phyloP scores from a whole-genome alignment of 2,888 invertebrate species.

The Drosophila mercatorum region DNA sequence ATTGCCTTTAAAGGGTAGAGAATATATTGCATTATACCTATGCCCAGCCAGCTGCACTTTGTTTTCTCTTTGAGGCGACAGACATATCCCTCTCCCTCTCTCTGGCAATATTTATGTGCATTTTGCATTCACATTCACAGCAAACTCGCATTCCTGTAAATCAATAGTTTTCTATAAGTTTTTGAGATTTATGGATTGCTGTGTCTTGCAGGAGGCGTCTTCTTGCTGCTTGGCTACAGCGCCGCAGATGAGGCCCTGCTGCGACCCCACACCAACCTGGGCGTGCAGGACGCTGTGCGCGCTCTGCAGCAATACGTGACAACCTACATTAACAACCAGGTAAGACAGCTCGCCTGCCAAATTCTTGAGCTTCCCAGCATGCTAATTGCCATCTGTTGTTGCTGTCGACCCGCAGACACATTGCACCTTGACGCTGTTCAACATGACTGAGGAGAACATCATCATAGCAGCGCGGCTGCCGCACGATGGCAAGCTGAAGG shows the following conservation, averaged over 20 bases:
- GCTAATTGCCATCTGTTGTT: conserved; percentile 50
- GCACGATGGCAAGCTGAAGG: conserved; percentile 87
- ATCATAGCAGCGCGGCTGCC: conserved; percentile 92
- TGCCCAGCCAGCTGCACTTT: conserved; percentile 40
- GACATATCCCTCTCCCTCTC: background rate
- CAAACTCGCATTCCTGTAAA: conserved; percentile 30
- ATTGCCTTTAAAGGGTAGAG: conserved; percentile 28
- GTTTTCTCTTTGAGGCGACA: conserved; percentile 28
- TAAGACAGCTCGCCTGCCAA: conserved; percentile 77
- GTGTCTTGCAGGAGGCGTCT: conserved; percentile 89
- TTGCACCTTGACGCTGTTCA: conserved; percentile 93
- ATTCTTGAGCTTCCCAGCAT: background rate
- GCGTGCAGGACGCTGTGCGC: conserved; percentile 93
- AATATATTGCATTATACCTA: conserved; percentile 22
- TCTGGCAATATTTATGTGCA: conserved; percentile 27
- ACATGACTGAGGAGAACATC: conserved; percentile 94
- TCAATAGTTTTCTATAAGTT: conserved; percentile 43
- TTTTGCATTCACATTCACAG: background rate
- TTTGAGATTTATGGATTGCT: conserved; percentile 62
- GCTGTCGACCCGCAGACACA: conserved; percentile 88
- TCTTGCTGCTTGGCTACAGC: conserved; percentile 95
- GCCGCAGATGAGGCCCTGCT: conserved; percentile 94
- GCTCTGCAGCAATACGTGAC: conserved; percentile 92
- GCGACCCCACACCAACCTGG: conserved; percentile 92
- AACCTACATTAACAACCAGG: conserved; percentile 90